phyloP scores from a whole-genome alignment of 2,888 invertebrate species.

The Lasioglossum vierecki region DNA sequence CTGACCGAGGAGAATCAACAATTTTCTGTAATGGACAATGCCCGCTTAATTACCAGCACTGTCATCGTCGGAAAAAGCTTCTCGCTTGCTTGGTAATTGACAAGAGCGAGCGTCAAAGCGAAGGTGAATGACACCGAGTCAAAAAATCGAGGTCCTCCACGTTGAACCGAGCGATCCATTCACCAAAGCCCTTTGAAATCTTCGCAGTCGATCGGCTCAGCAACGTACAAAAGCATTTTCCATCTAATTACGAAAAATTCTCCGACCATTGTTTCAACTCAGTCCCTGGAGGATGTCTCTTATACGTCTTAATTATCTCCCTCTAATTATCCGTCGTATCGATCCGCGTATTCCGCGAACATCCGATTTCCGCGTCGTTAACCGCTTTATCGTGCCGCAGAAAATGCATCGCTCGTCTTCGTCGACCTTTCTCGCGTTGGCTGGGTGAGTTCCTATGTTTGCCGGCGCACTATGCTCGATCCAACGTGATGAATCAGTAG shows the following conservation, averaged over 20 bases:
- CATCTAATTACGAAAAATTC: constrained; percentile 27
- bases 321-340: constrained; percentile 42
- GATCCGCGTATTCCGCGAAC: constrained; percentile 31
- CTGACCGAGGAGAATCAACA: background rate
- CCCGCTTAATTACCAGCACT: background rate
- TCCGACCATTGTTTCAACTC: constrained; percentile 7
- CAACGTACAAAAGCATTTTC: background rate
- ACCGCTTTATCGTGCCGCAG: constrained; percentile 34
- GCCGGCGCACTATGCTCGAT: background rate
- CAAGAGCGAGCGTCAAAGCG: background rate
- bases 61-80: background rate
- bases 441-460: background rate
- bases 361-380: constrained; percentile 55
- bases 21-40: background rate
- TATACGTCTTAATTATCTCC: constrained; percentile 29
- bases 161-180: background rate
- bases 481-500: background rate
- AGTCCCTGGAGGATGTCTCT: background rate
- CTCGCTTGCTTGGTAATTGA: background rate
- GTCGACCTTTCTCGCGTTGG: background rate
- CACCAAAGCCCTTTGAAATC: background rate
- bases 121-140: background rate
- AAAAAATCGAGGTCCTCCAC: background rate
- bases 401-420: constrained; percentile 12
- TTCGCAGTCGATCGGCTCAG: background rate